These are phyloP conservation scores for Syngnathus rostellatus DNA, from an alignment of 2,797 vertebrate species.

Conservation along the genomic window DNA sequence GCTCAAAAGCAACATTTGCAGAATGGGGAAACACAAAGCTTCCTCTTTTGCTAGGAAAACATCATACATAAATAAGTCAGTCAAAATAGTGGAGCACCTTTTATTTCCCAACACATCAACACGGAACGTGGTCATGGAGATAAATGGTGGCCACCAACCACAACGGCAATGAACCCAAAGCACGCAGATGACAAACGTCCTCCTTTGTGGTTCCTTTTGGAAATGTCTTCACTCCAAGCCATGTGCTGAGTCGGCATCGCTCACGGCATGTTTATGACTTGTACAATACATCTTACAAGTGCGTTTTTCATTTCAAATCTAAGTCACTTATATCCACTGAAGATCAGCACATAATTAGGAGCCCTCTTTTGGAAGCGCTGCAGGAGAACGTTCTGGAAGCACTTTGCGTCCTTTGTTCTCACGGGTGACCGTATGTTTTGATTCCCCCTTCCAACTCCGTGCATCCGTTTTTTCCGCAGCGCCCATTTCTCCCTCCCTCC, in stretches of 20 bases:
- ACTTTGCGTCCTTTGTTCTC: not conserved
- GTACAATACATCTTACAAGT: too few species aligned
- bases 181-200: too few species aligned
- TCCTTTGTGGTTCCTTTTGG: too few species aligned
- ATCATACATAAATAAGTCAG: not conserved
- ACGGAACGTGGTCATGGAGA: not conserved
- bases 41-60: not conserved
- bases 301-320: too few species aligned
- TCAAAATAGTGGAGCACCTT: not conserved
- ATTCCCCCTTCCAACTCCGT: not conserved
- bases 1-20: not conserved
- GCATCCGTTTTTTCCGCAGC: conserved; percentile 3
- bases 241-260: not conserved
- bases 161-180: not conserved
- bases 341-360: too few species aligned
- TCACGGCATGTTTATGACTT: too few species aligned
- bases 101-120: conserved; percentile 1
- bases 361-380: too few species aligned
- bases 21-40: not conserved
- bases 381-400: not conserved
- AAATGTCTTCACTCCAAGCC: too few species aligned
- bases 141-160: not conserved
- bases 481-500: not conserved
- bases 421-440: not conserved
- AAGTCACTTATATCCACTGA: too few species aligned